Evolutionary conservation across 92 coral and sea anemone genomes (phyloP).

Genomic region (Porites divaricata): DNA sequence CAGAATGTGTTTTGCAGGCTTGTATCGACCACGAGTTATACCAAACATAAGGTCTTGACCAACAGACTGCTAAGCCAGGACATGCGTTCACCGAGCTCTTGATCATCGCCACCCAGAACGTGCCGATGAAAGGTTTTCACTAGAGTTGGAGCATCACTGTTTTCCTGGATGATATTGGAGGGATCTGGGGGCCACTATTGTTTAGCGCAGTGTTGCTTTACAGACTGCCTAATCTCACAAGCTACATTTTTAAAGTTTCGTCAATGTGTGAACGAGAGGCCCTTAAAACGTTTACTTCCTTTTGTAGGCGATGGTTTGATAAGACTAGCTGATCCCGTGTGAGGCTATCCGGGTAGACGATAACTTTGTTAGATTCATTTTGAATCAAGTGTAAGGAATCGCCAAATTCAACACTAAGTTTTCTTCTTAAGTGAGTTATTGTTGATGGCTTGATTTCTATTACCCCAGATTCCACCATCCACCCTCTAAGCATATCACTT

Average conservation of each 20-base stretch:
- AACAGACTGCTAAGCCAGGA: no score
- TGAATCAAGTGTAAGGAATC: conserved; percentile 26
- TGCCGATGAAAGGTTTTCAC: conserved; percentile 7
- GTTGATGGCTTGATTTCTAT: conserved; percentile 39
- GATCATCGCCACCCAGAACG: no score
- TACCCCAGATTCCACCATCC: conserved; percentile 39
- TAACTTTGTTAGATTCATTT: conserved; percentile 34
- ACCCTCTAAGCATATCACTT: conserved; percentile 38
- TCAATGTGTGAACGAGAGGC: conserved; percentile 33
- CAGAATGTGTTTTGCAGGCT: no score
- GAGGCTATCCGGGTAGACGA: background rate
- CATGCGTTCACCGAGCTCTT: no score
- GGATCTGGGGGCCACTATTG: background rate
- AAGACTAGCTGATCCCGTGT: no score
- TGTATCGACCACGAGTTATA: no score
- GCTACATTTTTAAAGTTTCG: conserved; percentile 13
- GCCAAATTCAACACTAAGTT: conserved; percentile 32
- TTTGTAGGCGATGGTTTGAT: no score
- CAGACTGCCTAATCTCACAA: conserved; percentile 1
- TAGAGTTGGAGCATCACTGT: background rate
- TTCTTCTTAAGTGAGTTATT: conserved; percentile 12
- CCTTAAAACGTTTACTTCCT: conserved; percentile 29
- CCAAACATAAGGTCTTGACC: no score
- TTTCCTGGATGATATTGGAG: no score
- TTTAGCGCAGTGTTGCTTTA: background rate